phyloP scores from a whole-genome alignment of 2,888 invertebrate species.

The Heliconius erato region DNA sequence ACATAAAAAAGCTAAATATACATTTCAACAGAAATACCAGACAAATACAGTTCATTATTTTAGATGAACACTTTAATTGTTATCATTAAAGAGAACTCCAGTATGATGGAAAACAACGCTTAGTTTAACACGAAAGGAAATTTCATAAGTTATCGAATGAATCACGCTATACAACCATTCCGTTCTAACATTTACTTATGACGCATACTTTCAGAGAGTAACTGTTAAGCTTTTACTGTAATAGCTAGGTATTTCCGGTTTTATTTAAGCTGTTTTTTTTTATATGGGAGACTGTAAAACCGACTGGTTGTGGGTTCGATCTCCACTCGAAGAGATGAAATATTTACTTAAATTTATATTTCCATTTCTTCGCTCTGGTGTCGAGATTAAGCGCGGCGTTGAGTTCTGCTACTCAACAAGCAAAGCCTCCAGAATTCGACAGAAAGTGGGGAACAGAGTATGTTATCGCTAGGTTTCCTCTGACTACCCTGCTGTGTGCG shows the following conservation, averaged over 20 bases:
- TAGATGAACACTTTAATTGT: conserved; percentile 17
- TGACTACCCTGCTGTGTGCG: too few species aligned
- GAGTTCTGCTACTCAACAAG: too few species aligned
- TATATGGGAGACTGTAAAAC: too few species aligned
- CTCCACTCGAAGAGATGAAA: too few species aligned
- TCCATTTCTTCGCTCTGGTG: too few species aligned
- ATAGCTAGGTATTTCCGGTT: not conserved
- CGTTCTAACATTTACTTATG: conserved; percentile 40
- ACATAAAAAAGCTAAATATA: not conserved
- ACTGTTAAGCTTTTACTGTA: conserved; percentile 6
- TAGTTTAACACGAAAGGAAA: conserved; percentile 45
- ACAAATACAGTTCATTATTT: conserved; percentile 4
- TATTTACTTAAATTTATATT: too few species aligned
- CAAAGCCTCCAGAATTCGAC: too few species aligned
- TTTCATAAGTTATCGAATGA: conserved; percentile 43
- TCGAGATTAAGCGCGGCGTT: too few species aligned
- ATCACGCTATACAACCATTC: conserved; percentile 43
- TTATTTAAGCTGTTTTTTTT: not conserved
- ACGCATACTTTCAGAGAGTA: conserved; percentile 23
- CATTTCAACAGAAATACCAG: not conserved
- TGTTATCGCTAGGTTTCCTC: too few species aligned
- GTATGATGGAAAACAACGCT: conserved; percentile 30
- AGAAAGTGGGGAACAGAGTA: too few species aligned
- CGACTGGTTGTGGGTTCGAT: too few species aligned
- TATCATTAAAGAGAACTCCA: conserved; percentile 12